Evolutionary conservation across 2,113 vertebrate genomes (phyloP), one percentile per base, ranked within the genome.

Genomic region (Mormyrus iriodes): DNA sequence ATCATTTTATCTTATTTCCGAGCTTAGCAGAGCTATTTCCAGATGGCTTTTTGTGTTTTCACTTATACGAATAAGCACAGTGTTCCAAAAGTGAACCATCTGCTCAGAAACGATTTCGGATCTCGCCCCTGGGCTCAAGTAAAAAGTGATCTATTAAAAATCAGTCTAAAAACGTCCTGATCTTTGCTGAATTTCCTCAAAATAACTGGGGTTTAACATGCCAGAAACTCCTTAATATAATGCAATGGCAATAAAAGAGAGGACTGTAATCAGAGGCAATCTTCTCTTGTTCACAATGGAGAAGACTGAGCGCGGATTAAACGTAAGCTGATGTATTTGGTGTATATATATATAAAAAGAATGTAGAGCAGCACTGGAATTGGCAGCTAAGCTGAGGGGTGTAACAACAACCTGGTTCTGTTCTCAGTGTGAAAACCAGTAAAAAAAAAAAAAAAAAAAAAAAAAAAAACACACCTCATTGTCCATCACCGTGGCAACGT

Each of bases 11-110:
- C 73, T 42, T 7, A 42, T 79, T 79, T 79, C 35, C 73, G 19
- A 79, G 73, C 35, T 79, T 79, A 42, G 13, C 0, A 31, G 31
- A 76, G 73, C 35, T 79, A 35, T 42, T 39, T 79, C 73, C 73
- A 79, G 73, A 79, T 79, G 73, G 73, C 73, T 79, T 42, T 79
- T 79, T 42, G 73, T 79, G 73, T 79, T 79, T 79, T 79, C 31
- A 79, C 73, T 42, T 19, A 6, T 79, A 79, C 73, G 17, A 42
- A 42, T 39, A 79, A 39, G 73, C 73, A 39, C 35, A 79, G 13
- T 79, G 15, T 79, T 42, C 73, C 73, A 42, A 79, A 79, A 79
- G 15, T 19, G 35, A 19, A 79, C 73, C 73, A 79, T 79, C 73
- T 79, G 73, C 73, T 42, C 73, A 19, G 73, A 39, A 79, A 6